phyloP scores from a whole-genome alignment of 2,888 invertebrate genomes.

The Operophtera brumata region DNA sequence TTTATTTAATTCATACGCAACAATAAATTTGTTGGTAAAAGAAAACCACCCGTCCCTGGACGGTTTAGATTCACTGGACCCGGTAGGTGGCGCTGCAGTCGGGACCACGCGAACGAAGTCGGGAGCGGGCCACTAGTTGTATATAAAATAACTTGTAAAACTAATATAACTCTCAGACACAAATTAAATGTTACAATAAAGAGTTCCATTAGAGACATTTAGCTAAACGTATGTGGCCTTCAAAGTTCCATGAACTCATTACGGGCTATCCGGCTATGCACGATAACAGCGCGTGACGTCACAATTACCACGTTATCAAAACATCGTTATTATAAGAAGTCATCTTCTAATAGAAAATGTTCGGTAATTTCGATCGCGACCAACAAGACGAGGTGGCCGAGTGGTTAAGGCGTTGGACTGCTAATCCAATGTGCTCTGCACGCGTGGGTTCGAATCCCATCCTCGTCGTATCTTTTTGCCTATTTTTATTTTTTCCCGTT shows the following conservation, averaged over 20 bases:
- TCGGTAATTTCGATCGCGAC: constrained; percentile 40
- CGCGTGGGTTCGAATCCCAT: constrained; percentile 92
- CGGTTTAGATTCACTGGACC: no score
- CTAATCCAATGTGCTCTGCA: constrained; percentile 93
- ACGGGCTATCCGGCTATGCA: constrained; percentile 7
- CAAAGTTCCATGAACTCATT: constrained; percentile 17
- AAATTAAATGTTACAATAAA: neutral
- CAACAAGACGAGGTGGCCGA: constrained; percentile 88
- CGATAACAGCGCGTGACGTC: constrained; percentile 20
- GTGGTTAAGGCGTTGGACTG: constrained; percentile 93
- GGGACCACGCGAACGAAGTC: no score
- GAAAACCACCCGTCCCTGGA: no score
- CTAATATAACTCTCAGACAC: neutral
- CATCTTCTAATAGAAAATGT: neutral
- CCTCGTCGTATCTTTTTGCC: constrained; percentile 81
- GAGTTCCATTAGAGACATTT: neutral
- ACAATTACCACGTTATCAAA: constrained; percentile 16
- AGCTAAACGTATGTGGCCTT: constrained; percentile 13
- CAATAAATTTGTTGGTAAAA: no score
- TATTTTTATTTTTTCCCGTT: neutral
- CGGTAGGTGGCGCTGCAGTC: no score
- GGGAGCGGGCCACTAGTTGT: no score
- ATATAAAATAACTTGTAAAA: no score
- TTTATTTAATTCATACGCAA: no score
- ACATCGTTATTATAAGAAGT: neutral